Evolutionary conservation across 2,888 invertebrate species (phyloP).

Genomic region (Drosophila mayaguana): DNA sequence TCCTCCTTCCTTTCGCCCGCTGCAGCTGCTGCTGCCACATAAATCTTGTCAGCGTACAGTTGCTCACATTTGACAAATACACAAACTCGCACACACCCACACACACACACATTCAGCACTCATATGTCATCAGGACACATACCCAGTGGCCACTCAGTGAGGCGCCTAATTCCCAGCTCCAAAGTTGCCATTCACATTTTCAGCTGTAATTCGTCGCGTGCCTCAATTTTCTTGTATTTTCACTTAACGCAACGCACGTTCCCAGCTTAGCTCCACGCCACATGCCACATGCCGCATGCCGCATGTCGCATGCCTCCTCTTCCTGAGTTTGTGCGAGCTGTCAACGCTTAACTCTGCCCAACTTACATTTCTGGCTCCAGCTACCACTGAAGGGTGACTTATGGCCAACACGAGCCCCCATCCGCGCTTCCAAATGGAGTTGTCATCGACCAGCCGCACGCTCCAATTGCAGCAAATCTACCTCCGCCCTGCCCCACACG

Average conservation of each 20-base stretch:
- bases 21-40: constrained; percentile 62
- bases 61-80: constrained; percentile 71
- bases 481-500: background rate
- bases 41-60: constrained; percentile 77
- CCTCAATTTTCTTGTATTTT: constrained; percentile 72
- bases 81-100: constrained; percentile 6
- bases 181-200: constrained; percentile 35
- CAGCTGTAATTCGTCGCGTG: constrained; percentile 67
- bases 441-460: constrained; percentile 50
- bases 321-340: constrained; percentile 32
- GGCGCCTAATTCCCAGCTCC: constrained; percentile 67
- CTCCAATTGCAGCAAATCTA: constrained; percentile 39
- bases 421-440: constrained; percentile 42
- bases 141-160: constrained; percentile 63
- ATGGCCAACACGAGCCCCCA: constrained; percentile 46
- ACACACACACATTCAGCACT: background rate
- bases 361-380: constrained; percentile 43
- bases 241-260: constrained; percentile 76
- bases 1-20: constrained; percentile 29
- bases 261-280: constrained; percentile 42
- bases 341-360: constrained; percentile 46
- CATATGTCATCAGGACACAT: constrained; percentile 24
- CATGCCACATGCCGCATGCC: constrained; percentile 14
- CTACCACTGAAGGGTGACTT: constrained; percentile 73
- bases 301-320: constrained; percentile 16